phyloP scores from a whole-genome alignment of 2,797 vertebrate genomes.

The Esox masquinongy region DNA sequence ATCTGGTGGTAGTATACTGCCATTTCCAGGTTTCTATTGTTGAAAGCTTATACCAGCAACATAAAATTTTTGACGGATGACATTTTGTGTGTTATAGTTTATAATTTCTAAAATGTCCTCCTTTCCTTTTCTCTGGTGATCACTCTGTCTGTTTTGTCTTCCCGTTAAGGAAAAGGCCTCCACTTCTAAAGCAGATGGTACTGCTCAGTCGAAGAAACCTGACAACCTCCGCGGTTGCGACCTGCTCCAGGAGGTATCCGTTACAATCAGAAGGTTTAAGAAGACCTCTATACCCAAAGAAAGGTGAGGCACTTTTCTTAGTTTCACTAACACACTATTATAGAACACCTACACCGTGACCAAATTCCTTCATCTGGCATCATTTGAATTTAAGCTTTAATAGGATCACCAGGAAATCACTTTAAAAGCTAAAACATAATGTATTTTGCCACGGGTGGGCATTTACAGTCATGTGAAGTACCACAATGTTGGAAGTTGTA shows the following conservation, averaged over 20 bases:
- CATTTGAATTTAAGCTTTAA: too few relatives aligned
- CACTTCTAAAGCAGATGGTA: constrained; percentile 84
- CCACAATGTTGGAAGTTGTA: too few relatives aligned
- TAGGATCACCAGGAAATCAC: too few relatives aligned
- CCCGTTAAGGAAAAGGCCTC: constrained; percentile 86
- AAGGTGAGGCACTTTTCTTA: constrained; percentile 74
- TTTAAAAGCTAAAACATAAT: too few relatives aligned
- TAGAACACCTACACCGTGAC: neutral
- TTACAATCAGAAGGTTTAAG: constrained; percentile 97
- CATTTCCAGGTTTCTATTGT: neutral
- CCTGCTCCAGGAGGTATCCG: constrained; percentile 94
- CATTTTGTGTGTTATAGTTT: neutral
- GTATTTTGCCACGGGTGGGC: too few relatives aligned
- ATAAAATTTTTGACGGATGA: neutral
- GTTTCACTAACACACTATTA: neutral
- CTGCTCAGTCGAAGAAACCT: constrained; percentile 86
- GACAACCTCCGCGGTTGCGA: constrained; percentile 95
- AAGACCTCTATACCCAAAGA: constrained; percentile 96
- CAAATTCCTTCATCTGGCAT: neutral
- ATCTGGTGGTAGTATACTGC: constrained; percentile 15
- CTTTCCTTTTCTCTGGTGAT: neutral
- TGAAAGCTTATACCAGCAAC: constrained; percentile 5
- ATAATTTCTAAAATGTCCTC: neutral
- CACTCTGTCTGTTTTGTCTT: neutral
- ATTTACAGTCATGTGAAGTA: too few relatives aligned